Evolutionary conservation across 2,797 vertebrate species (phyloP), one percentile per base, ranked within the genome.

Genomic region (Coranthus polyacanthus): DNA sequence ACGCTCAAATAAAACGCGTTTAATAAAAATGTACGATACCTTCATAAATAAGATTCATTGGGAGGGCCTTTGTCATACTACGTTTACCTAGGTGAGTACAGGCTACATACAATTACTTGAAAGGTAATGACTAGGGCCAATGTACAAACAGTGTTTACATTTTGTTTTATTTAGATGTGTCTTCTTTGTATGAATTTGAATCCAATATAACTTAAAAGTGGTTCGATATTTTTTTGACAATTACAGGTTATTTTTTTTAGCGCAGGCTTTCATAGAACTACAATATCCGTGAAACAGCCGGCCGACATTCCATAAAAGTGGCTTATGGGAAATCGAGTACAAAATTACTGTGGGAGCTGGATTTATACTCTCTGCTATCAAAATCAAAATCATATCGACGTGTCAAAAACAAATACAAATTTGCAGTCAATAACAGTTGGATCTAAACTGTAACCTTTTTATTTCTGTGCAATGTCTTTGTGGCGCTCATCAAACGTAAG

Each of bases 241-340:
- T 15, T 69, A 43, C 39, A 49, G 24, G 32, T 36, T 18, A 50
- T 39, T 16, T 29, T 18, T 11, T 20, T 45, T 43, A 7, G 17
- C 4, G 8, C 34, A 18, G 8, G 0, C 6, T 32, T 10, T 20
- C 45, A 4, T 41, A 21, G 68, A 83, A 88, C 84, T 82, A 84
- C 84, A 86, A 44, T 50, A 74, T 24, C 75, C 77, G 29, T 4
- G 0, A 69, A 17, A 4, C 42, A 50, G 7, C 24, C 7, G 26
- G n/a, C 3, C 0, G 44, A 66, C 58, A 20, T 12, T 10, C 1
- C 18, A 18, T 2, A 10, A 1, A 51, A 68, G 26, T 20, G 72
- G 0, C n/a, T 75, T 24, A 61, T 68, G 84, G 88, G 84, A 84
- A 79, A 81, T 55, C 0, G 53, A 78, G 78, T 81, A 17, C 2